Base-by-base conservation (phyloP, 1,140 invertebrate genomes). In the Rhopalosiphum padi region DNA sequence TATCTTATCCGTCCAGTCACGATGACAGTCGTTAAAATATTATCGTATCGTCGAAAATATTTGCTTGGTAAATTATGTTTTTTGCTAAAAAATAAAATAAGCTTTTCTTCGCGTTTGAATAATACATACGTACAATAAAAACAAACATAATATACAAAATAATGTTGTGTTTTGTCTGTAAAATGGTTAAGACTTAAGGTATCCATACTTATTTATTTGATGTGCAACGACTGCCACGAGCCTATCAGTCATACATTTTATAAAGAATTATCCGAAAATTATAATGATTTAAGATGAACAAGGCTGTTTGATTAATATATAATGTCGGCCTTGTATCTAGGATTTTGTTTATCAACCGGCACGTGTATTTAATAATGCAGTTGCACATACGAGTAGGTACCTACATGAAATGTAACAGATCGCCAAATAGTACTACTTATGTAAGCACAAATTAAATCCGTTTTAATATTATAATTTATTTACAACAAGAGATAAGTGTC, bases 301-400 rank as follows among this genome's bases (percentile, higher is more conserved):
- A 90, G 88, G 88, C 55, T 41, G 51, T 90, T 55, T 25, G 35
- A 60, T 51, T 51, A 21, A 51, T 51, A 53, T 11, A 41, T 41
- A 90, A 18, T 35, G 51, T 90, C 35, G n/a, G 53, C 88, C 51
- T 90, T 55, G 88, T 55, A 55, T 90, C 87, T 60, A 68, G 35
- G 55, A 43, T 68, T n/a, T 90, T 86, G 6, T 46, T 68, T 90
- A 90, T 68, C 89, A 68, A 46, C 53, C 37, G 89, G 41, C 89
- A 90, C 89, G 55, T 90, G 55, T 46, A 68, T n/a, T 43, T 90
- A 60, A 90, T 90, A 90, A 55, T 68, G 25, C 23, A 25, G 30
- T 87, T 77, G 60, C 60, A 77, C n/a, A n/a, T 18, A 77, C 15
- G 30, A 77, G 30, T 55, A 35, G 35, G 22, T n/a, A 89, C 87